phyloP scores from a whole-genome alignment of 2,888 invertebrate genomes.

The Pachydiplax longipennis region DNA sequence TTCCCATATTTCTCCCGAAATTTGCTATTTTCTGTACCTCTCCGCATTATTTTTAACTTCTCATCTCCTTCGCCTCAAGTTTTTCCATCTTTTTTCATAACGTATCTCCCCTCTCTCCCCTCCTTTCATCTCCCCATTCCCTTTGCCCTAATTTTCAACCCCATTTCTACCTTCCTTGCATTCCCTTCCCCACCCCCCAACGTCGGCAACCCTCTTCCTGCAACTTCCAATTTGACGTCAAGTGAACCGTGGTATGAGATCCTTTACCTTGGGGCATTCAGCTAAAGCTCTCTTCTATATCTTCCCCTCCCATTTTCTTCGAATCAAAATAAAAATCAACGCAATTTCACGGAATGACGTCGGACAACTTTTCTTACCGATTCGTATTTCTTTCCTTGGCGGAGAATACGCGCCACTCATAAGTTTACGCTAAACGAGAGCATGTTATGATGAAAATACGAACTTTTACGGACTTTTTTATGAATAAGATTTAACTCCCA shows the following conservation, averaged over 20 bases:
- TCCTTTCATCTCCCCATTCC: not conserved
- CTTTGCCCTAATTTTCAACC: not conserved
- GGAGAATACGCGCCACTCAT: not conserved
- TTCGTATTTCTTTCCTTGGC: not conserved
- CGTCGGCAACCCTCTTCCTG: not conserved
- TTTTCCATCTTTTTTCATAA: no score
- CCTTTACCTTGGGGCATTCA: not conserved
- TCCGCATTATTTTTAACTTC: no score
- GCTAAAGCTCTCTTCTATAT: not conserved
- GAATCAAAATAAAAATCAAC: slow-evolving; percentile 35
- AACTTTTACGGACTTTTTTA: not conserved
- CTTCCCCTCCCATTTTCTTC: not conserved
- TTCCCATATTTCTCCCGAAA: no score
- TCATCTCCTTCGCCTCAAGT: no score
- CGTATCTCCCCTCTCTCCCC: not conserved
- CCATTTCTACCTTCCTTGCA: not conserved
- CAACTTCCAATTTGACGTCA: slow-evolving; percentile 8
- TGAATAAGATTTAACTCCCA: not conserved
- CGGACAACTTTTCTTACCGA: not conserved
- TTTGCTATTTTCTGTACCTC: no score
- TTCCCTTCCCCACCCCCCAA: no score
- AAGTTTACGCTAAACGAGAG: no score
- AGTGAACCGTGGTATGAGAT: slow-evolving; percentile 5
- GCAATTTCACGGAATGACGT: not conserved
- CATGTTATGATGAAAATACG: not conserved